Percentiles rank a stretch among this genome's conserved stretches.
phyloP scores from a whole-genome alignment of 2,888 invertebrate genomes.

The Ophion obscuratus region DNA sequence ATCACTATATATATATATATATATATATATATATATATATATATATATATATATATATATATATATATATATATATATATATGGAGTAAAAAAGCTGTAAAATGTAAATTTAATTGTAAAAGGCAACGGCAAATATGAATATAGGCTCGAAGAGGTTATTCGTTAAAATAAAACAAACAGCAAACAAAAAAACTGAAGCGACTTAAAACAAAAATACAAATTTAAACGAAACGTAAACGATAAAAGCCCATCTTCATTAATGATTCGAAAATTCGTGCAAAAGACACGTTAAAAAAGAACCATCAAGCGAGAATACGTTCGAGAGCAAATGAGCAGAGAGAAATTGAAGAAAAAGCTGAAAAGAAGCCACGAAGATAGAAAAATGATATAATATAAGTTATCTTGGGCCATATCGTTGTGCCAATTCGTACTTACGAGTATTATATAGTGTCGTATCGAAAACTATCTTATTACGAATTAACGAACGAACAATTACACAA shows the following conservation, averaged over 20 bases:
- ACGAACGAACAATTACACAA: constrained; percentile 21
- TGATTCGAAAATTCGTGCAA: constrained; percentile 4
- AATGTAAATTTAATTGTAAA: constrained; percentile 55
- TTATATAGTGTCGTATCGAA: constrained; percentile 64
- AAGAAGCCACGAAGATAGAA: constrained; percentile 19
- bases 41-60: too few species aligned
- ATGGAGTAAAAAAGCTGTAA: constrained; percentile 49
- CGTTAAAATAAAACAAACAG: constrained; percentile 30
- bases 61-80: background rate
- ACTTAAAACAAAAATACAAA: constrained; percentile 26
- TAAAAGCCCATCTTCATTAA: constrained; percentile 48
- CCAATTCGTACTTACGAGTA: constrained; percentile 68
- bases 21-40: too few species aligned
- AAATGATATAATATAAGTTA: constrained; percentile 56
- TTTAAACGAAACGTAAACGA: constrained; percentile 20
- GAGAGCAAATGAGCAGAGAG: constrained; percentile 9
- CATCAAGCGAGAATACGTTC: constrained; percentile 27
- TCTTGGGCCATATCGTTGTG: constrained; percentile 69
- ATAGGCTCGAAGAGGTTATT: constrained; percentile 68
- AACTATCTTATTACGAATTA: constrained; percentile 62
- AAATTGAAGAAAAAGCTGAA: constrained; percentile 20
- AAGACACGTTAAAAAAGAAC: constrained; percentile 9
- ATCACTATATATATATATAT: too few species aligned
- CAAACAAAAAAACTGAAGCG: constrained; percentile 14
- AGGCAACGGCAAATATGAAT: constrained; percentile 47